A percentile compares a stretch with the other conserved stretches of the same genome.
Conservation (phyloP, 2,113 vertebrate species). For the Tragelaphus scriptus region DNA sequence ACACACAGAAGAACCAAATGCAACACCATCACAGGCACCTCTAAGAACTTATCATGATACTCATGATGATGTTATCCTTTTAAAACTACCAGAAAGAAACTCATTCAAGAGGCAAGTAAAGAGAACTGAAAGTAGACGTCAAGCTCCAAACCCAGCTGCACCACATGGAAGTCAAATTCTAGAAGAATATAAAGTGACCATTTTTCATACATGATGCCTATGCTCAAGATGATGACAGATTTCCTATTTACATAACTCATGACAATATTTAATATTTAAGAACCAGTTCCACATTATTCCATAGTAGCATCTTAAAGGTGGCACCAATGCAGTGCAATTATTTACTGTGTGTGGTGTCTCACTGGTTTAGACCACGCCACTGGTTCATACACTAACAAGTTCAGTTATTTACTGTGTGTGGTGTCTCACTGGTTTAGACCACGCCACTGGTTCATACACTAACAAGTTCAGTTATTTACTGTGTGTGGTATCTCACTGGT, state of each 20-base stretch:
- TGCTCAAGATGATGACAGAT: not conserved
- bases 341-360: not conserved
- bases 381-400: not conserved
- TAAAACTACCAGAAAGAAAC: not conserved
- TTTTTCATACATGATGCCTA: not conserved
- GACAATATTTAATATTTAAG: not conserved
- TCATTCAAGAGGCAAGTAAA: not conserved
- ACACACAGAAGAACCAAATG: not conserved
- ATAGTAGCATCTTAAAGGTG: not conserved
- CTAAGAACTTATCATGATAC: not conserved
- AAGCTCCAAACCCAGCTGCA: not conserved
- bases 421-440: not conserved
- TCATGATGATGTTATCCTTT: not conserved
- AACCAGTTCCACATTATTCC: not conserved
- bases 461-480: not conserved
- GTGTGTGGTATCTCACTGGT: not conserved
- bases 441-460: not conserved
- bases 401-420: not conserved
- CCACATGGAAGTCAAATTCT: not conserved
- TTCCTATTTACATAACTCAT: not conserved
- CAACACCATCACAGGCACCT: not conserved
- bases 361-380: not conserved
- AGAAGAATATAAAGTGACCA: not conserved
- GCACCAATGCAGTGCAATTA: not conserved
- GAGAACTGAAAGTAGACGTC: not conserved